Conservation (phyloP, 2,113 vertebrate species). For the Ceyx margarethae region DNA sequence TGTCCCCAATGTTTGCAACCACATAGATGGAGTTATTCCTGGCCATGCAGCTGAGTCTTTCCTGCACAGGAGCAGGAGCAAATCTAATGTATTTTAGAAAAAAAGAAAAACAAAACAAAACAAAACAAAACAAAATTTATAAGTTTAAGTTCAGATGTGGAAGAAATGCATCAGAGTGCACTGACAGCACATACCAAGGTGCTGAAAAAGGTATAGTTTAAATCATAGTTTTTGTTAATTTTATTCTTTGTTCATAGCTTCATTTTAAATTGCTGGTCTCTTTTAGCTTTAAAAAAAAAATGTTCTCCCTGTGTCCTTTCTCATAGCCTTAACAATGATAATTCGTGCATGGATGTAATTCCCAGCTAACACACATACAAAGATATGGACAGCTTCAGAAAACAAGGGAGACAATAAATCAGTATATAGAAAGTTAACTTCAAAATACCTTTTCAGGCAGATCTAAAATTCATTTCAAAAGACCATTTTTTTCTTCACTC, state of each 20-base stretch:
- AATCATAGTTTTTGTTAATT: not conserved
- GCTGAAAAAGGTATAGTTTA: not conserved
- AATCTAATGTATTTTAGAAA: constrained; percentile 21
- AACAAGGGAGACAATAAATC: not conserved
- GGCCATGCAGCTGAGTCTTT: constrained; percentile 86
- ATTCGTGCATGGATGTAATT: not conserved
- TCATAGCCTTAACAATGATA: not conserved
- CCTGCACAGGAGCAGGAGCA: constrained; percentile 53
- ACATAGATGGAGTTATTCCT: constrained; percentile 81
- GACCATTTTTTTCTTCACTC: not conserved
- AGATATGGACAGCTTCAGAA: not conserved
- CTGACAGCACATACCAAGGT: not conserved
- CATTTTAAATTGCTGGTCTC: not conserved
- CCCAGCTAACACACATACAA: not conserved
- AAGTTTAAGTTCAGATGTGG: not conserved
- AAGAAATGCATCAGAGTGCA: not conserved
- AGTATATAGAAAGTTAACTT: not conserved
- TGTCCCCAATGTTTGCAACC: constrained; percentile 83
- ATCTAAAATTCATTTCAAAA: not conserved
- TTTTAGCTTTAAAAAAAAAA: not conserved
- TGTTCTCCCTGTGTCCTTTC: not conserved
- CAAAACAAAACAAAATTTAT: too few species aligned
- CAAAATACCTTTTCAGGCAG: not conserved
- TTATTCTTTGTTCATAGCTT: not conserved
- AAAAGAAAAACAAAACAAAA: not conserved